Percentiles rank a stretch among this genome's conserved stretches.
phyloP scores from a whole-genome alignment of 37 sponge, comb jelly and placozoan species.

The Diacarnus erythraeanus region DNA sequence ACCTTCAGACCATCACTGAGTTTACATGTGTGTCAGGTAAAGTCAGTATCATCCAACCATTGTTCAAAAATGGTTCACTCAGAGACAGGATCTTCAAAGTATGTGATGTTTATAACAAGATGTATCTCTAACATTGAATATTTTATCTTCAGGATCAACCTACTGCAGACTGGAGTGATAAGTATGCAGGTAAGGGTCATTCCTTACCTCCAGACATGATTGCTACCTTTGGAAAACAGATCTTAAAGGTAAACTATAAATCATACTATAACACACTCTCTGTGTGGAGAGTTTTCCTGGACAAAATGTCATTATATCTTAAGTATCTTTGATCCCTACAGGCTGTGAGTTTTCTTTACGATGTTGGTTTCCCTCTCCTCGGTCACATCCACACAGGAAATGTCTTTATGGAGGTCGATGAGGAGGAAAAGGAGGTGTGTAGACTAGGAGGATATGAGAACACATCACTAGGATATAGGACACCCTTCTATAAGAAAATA shows the following conservation, averaged over 20 bases:
- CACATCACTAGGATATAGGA: conserved; percentile 49
- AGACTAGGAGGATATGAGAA: conserved; percentile 56
- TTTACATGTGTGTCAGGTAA: background rate
- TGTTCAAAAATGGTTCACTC: background rate
- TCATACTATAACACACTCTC: too few species aligned
- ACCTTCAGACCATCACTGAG: too few species aligned
- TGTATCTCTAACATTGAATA: background rate
- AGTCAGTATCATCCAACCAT: background rate
- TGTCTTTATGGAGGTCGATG: conserved; percentile 48
- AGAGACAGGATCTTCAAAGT: background rate
- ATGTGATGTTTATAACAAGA: background rate
- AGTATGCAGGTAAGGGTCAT: background rate
- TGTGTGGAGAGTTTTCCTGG: too few species aligned
- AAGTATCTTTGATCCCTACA: too few species aligned
- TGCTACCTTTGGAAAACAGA: background rate
- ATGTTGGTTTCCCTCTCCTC: conserved; percentile 42
- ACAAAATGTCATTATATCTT: too few species aligned
- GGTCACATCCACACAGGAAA: conserved; percentile 65
- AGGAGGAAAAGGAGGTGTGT: conserved; percentile 31
- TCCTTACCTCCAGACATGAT: background rate
- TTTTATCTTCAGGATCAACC: too few species aligned
- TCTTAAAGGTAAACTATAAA: background rate
- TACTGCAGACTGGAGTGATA: background rate
- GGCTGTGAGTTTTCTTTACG: conserved; percentile 45
- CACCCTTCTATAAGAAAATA: conserved; percentile 20